phyloP scores from a whole-genome alignment of 2,797 vertebrate genomes.

The Aplochiton taeniatus region DNA sequence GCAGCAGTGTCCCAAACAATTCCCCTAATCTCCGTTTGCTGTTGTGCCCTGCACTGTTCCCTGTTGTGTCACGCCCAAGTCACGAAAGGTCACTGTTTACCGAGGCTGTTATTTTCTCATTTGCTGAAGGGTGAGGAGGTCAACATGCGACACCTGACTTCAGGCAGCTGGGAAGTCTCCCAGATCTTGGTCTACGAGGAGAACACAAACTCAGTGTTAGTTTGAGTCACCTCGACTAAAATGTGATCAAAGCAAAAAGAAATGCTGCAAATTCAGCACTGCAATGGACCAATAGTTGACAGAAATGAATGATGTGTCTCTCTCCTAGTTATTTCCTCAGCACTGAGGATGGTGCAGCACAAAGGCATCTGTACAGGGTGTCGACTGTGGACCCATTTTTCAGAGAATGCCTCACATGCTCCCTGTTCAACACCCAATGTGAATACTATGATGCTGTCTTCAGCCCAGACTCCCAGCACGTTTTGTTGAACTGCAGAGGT shows the following conservation, averaged over 20 bases:
- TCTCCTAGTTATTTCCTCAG: constrained; percentile 73
- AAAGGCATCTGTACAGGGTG: constrained; percentile 70
- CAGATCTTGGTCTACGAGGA: constrained; percentile 66
- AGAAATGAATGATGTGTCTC: constrained; percentile 3
- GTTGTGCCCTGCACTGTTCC: neutral
- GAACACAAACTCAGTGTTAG: constrained; percentile 60
- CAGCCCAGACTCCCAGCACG: constrained; percentile 51
- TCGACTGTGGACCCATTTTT: constrained; percentile 39
- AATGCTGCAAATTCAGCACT: neutral
- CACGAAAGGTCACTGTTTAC: neutral
- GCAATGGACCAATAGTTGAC: neutral
- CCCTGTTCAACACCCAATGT: constrained; percentile 62
- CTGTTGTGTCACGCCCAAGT: neutral
- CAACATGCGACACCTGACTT: constrained; percentile 69
- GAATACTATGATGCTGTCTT: constrained; percentile 59
- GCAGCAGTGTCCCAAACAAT: constrained; percentile 9
- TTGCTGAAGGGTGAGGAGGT: constrained; percentile 57
- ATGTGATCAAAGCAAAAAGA: neutral
- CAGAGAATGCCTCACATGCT: constrained; percentile 70
- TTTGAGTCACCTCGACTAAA: neutral
- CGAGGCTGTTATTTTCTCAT: constrained; percentile 2
- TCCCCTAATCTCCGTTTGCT: constrained; percentile 3
- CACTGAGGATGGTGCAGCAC: constrained; percentile 62
- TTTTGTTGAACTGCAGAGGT: constrained; percentile 75
- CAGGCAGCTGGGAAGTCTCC: constrained; percentile 77